Base-by-base conservation (phyloP, 2,797 vertebrate genomes). In the Gymnothorax reevesii region DNA sequence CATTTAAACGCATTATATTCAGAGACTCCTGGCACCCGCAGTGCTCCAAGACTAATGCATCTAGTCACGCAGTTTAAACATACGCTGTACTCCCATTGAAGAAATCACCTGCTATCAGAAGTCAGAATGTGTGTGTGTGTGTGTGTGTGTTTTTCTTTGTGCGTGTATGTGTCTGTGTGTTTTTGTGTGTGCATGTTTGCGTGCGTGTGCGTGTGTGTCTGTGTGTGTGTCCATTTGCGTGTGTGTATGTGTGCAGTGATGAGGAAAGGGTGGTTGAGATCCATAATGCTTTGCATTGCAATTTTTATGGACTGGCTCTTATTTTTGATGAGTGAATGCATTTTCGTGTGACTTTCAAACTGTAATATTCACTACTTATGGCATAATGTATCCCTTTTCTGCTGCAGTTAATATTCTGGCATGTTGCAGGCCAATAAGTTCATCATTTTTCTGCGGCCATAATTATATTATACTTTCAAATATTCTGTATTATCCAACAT, bases 291-390 rank as follows among this genome's bases (percentile, higher is more conserved):
- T 90, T 92, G 92, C 90, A 93, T 91, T 86, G 86, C 88, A 91
- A 94, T 87, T 86, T 88, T 27, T 55, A 66, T 59, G 80, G 90
- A 83, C 86, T 57, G 87, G 86, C 90, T 90, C 91, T 88, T 88
- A 93, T 92, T 92, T 89, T 87, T 86, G 25, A 33, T 71, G 89
- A 91, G 90, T 91, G 90, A 92, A 92, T 89, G 90, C 89, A 89
- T 90, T 91, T 90, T 88, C 82, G 80, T 88, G 89, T 94, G 92
- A 93, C 92, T 90, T 85, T 85, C 86, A 83, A 89, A 90, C 92
- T 89, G 83, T 91, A 90, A 90, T 90, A 92, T 92, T 91, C 89
- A 89, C 88, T 92, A 93, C 90, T 84, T 84, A 88, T 89, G 88
- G 88, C 85, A 90, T 93, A 92, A 91, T 86, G 85, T 90, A 89